Conservation (phyloP, 2,797 vertebrate species). For the Hozukius guyotensis region DNA sequence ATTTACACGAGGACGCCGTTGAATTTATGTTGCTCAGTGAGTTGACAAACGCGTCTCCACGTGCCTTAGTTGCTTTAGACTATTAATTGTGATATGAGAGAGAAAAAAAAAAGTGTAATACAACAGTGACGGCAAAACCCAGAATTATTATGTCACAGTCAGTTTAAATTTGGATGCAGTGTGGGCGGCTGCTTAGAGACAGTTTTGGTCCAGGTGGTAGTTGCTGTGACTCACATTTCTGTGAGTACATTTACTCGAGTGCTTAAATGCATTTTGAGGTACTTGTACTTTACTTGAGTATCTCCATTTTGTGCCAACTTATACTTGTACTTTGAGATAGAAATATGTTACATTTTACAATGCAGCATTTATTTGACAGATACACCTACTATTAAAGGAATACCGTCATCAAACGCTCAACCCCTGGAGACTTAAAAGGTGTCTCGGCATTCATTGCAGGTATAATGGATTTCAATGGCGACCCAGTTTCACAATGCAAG, state of each 20-base stretch:
- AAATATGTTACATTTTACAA: neutral
- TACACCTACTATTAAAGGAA: neutral
- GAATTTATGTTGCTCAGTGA: slow-evolving; percentile 50
- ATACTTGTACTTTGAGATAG: neutral
- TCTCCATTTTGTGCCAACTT: neutral
- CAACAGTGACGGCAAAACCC: slow-evolving; percentile 18
- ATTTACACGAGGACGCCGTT: slow-evolving; percentile 49
- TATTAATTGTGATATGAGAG: slow-evolving; percentile 50
- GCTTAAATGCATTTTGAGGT: neutral
- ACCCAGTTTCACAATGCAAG: neutral
- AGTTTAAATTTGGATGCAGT: slow-evolving; percentile 20
- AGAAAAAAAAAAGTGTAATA: slow-evolving; percentile 26
- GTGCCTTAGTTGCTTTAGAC: slow-evolving; percentile 34
- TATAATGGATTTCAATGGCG: neutral
- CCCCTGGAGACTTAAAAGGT: neutral
- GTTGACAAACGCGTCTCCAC: slow-evolving; percentile 50
- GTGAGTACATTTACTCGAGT: neutral
- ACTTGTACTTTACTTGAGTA: neutral
- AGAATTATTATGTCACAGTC: slow-evolving; percentile 23
- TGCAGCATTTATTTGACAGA: neutral
- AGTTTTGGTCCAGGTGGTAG: neutral
- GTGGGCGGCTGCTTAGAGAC: neutral
- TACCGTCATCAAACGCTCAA: neutral
- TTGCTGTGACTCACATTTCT: neutral
- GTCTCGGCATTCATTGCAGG: neutral